Evolutionary conservation across 2,797 vertebrate genomes (phyloP).

Genomic region (Potorous gilbertii): DNA sequence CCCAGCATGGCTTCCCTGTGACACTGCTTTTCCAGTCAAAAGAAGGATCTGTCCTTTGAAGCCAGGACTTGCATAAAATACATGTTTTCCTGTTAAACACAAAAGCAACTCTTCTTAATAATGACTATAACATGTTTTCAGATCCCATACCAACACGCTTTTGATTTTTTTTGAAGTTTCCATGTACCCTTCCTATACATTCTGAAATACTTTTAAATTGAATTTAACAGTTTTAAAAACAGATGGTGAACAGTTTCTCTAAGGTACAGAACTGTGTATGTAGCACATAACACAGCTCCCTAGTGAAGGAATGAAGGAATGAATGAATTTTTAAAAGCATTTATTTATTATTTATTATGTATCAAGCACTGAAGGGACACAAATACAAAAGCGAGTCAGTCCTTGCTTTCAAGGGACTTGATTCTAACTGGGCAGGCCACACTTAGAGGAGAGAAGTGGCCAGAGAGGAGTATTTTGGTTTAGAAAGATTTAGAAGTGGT

Average conservation of each 20-base stretch:
- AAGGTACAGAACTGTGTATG: neutral
- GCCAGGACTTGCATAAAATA: neutral
- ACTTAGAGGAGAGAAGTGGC: neutral
- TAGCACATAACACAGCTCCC: neutral
- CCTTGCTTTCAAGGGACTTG: neutral
- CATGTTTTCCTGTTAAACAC: constrained; percentile 5
- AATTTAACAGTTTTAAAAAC: neutral
- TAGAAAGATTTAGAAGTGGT: neutral
- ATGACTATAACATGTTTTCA: neutral
- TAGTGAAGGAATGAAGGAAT: neutral
- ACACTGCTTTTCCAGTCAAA: neutral
- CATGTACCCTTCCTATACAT: neutral
- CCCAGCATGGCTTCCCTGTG: neutral
- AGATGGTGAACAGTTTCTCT: neutral
- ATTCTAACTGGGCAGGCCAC: neutral
- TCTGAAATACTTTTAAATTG: constrained; percentile 1
- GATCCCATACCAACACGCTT: neutral
- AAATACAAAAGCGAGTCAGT: neutral
- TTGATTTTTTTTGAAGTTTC: neutral
- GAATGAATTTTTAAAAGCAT: neutral
- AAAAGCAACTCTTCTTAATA: constrained; percentile 31
- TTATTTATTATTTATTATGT: neutral
- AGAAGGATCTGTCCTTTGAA: neutral
- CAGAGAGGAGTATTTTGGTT: neutral
- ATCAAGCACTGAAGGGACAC: neutral